Percentiles rank a stretch among this genome's conserved stretches.
Evolutionary conservation across 2,113 vertebrate genomes (phyloP).

Genomic region (Eonycteris spelaea): DNA sequence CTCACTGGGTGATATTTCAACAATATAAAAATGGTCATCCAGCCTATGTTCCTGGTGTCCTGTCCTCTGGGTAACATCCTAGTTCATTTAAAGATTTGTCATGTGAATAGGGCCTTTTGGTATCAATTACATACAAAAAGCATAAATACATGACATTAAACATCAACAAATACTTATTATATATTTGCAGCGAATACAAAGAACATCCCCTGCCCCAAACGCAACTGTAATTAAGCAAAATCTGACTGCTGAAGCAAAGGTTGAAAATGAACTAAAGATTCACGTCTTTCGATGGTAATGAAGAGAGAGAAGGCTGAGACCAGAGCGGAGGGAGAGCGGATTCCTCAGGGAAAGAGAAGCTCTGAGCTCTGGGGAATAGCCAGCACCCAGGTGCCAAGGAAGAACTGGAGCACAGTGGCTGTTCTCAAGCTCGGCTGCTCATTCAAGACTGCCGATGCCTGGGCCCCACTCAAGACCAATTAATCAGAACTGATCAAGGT

Average conservation of each 20-base stretch:
- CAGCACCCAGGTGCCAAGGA: neutral
- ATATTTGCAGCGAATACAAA: neutral
- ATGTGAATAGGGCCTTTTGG: neutral
- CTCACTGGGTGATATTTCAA: neutral
- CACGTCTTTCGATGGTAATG: neutral
- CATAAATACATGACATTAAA: neutral
- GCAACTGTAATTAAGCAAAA: neutral
- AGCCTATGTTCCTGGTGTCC: neutral
- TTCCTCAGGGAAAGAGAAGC: neutral
- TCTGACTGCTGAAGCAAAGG: neutral
- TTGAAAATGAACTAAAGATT: neutral
- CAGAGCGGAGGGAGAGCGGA: neutral
- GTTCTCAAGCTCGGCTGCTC: neutral
- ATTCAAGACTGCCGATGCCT: neutral
- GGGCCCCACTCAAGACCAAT: neutral
- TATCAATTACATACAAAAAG: neutral
- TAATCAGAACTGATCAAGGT: neutral
- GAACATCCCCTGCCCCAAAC: neutral
- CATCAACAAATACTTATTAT: neutral
- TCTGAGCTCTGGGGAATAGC: neutral
- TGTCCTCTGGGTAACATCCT: neutral
- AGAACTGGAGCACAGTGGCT: neutral
- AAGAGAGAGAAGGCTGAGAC: neutral
- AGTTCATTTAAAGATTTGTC: neutral
- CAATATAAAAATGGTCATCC: constrained; percentile 2